Percentiles rank a stretch among this genome's conserved stretches.
Evolutionary conservation across 2,113 vertebrate genomes (phyloP).

Genomic region (Mustelus asterias): DNA sequence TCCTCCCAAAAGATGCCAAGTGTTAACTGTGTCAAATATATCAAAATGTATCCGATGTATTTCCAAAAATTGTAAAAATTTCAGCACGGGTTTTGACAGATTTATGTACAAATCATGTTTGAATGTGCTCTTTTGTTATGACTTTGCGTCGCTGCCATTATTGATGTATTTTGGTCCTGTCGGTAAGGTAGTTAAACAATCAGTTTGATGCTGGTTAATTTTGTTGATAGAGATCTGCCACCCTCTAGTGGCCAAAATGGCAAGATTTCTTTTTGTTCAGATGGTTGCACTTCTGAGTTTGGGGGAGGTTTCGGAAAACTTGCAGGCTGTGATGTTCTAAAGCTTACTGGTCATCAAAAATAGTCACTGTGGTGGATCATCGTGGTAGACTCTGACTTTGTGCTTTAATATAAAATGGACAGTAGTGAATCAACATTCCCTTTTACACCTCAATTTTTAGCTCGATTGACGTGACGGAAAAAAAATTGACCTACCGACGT

Average conservation of each 20-base stretch:
- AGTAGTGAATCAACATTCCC: not conserved
- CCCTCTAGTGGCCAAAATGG: not conserved
- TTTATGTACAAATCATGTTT: not conserved
- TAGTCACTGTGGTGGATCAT: not conserved
- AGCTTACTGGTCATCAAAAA: not conserved
- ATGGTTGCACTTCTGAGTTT: not conserved
- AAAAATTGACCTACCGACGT: not conserved
- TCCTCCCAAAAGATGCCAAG: slow-evolving; percentile 24
- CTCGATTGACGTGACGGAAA: not conserved
- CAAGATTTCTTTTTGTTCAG: not conserved
- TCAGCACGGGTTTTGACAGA: not conserved
- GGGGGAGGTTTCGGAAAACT: not conserved
- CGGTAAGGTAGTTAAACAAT: not conserved
- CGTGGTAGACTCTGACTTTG: not conserved
- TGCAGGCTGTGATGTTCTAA: not conserved
- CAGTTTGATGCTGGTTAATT: not conserved
- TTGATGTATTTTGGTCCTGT: not conserved
- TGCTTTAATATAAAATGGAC: not conserved
- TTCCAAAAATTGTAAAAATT: slow-evolving; percentile 18
- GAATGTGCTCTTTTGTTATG: not conserved
- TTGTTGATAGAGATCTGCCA: not conserved
- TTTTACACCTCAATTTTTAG: not conserved
- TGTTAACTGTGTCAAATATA: slow-evolving; percentile 25
- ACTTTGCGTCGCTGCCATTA: not conserved
- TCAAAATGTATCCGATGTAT: not conserved